phyloP scores from a whole-genome alignment of 2,113 vertebrate genomes.

The Aphyosemion australe region DNA sequence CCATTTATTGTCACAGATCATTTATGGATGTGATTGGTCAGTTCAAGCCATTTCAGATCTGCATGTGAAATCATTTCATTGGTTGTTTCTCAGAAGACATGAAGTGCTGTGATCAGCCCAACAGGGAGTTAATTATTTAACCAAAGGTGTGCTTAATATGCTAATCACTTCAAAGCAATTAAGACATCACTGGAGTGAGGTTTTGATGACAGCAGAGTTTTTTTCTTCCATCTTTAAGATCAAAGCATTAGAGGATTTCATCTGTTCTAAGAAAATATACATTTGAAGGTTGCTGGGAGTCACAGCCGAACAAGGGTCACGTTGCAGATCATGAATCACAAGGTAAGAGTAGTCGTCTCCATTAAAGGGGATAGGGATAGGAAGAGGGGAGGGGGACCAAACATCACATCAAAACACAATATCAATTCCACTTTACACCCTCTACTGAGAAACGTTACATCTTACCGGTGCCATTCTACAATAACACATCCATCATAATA shows the following conservation, averaged over 20 bases:
- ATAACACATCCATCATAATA: conserved; percentile 78
- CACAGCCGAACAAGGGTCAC: conserved; percentile 17
- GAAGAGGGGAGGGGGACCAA: neutral
- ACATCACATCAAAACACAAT: conserved; percentile 60
- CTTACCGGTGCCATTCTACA: conserved; percentile 77
- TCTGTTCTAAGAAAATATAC: too few species aligned
- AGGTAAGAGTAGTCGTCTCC: conserved; percentile 25
- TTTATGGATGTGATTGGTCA: conserved; percentile 58
- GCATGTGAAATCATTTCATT: conserved; percentile 29
- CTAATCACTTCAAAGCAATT: conserved; percentile 42
- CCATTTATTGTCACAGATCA: conserved; percentile 45
- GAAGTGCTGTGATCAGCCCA: conserved; percentile 33
- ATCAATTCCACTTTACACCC: conserved; percentile 52
- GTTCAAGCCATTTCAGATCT: conserved; percentile 48
- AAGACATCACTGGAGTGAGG: conserved; percentile 21
- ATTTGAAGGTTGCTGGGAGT: conserved; percentile 1
- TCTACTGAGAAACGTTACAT: conserved; percentile 51
- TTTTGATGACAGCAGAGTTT: conserved; percentile 20
- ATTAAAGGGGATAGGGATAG: conserved; percentile 9
- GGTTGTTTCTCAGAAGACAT: conserved; percentile 16
- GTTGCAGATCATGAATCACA: conserved; percentile 38
- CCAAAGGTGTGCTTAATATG: conserved; percentile 42
- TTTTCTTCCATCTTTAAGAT: conserved; percentile 31
- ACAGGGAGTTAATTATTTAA: conserved; percentile 46
- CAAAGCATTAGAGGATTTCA: conserved; percentile 4